These are phyloP conservation scores for Diaphora mendica DNA, from an alignment of 2,888 invertebrate genomes.

Conservation along the genomic window DNA sequence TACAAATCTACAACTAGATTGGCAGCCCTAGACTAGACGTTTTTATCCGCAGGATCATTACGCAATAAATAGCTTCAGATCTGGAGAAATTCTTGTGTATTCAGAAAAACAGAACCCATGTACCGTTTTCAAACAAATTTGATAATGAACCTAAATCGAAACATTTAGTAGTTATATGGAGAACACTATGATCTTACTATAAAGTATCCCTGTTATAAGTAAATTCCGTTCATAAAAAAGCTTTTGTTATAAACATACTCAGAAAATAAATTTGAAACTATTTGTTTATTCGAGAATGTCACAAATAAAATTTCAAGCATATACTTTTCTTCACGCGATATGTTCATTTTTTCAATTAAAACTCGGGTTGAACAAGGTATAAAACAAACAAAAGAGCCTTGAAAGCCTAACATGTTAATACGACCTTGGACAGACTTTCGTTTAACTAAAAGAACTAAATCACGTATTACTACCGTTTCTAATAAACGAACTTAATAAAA, in stretches of 20 bases:
- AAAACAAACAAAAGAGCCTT: background rate
- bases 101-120: background rate
- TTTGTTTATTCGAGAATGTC: background rate
- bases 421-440: background rate
- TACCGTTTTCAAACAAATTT: background rate
- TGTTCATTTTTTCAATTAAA: slow-evolving; percentile 2
- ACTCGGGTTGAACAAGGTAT: background rate
- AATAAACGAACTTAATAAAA: slow-evolving; percentile 23
- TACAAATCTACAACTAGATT: background rate
- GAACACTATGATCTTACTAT: background rate
- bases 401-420: background rate
- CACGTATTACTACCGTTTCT: background rate
- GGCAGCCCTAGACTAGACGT: background rate
- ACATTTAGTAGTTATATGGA: background rate
- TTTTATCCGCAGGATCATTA: background rate
- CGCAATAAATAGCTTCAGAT: background rate
- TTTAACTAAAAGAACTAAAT: background rate
- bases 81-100: background rate
- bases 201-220: background rate
- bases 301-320: background rate
- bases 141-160: too few relatives aligned
- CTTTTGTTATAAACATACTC: background rate
- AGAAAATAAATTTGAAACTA: background rate
- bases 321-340: background rate
- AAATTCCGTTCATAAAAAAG: background rate